Conservation (phyloP, 2,888 invertebrate genomes). For the Opisthograptis luteolata region DNA sequence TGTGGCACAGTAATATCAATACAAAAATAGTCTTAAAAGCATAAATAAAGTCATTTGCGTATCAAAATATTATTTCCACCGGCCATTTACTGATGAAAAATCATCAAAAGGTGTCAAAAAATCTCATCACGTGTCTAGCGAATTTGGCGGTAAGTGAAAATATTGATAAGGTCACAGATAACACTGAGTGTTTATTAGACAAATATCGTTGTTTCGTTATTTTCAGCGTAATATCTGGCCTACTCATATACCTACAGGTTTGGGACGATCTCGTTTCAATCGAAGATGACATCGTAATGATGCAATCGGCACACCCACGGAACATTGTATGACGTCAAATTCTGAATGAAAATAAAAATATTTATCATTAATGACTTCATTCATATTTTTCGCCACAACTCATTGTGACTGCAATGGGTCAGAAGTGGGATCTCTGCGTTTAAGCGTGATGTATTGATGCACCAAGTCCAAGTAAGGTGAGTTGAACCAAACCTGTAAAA, state of each 20-base stretch:
- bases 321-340: slow-evolving; percentile 31
- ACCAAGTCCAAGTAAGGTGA: not conserved
- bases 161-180: slow-evolving; percentile 16
- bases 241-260: slow-evolving; percentile 31
- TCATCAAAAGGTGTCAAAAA: slow-evolving; percentile 1
- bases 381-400: slow-evolving; percentile 7
- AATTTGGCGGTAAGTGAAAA: slow-evolving; percentile 19
- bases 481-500: not conserved
- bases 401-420: not conserved
- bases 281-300: slow-evolving; percentile 37
- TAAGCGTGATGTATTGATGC: too few relatives aligned
- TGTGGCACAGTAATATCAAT: not conserved
- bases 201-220: slow-evolving; percentile 20
- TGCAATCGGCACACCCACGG: slow-evolving; percentile 37
- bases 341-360: slow-evolving; percentile 30
- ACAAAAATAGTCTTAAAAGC: slow-evolving; percentile 3
- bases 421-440: too few relatives aligned
- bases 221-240: slow-evolving; percentile 24
- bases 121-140: slow-evolving; percentile 7
- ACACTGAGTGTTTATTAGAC: slow-evolving; percentile 13
- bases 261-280: slow-evolving; percentile 29
- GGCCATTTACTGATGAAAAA: slow-evolving; percentile 7
- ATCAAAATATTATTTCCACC: slow-evolving; percentile 1
- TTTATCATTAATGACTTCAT: slow-evolving; percentile 20
- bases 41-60: slow-evolving; percentile 5